Base-by-base conservation (phyloP, 2,113 vertebrate species). In the Bagarius yarrelli region DNA sequence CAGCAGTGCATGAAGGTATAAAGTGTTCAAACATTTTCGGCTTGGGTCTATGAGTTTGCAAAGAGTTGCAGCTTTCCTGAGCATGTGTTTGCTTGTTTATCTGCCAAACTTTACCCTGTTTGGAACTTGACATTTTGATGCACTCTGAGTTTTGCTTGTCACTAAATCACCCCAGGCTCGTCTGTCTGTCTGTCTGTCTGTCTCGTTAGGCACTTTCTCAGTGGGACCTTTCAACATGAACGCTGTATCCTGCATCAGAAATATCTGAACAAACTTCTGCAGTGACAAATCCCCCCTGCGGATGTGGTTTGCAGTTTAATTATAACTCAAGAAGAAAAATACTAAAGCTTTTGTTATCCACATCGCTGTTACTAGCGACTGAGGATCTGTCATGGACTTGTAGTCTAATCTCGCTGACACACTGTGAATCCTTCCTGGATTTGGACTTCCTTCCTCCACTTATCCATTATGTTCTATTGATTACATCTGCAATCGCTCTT, bases 341-440 rank as follows among this genome's bases (percentile, higher is more conserved):
- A 55, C 50, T 27, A 5, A n/a, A 11, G 18, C 50, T 73, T 55
- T 73, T 73, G 19, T 34, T 55, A 55, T 23, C 70, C 34, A 55
- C 27, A 30, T 73, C 70, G 23, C 30, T 73, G 50, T 73, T 73
- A 34, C 70, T 23, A 32, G 52, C 70, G 23, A 73, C 8, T 73
- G 70, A 73, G 5, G 52, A 55, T 73, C 70, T 53, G 70, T 72
- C 70, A 32, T 55, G 27, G 50, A 34, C 50, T 73, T 73, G 16
- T 55, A 73, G 70, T 55, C 70, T 73, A 55, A 73, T 73, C 70
- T 73, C 50, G 3, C 70, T 73, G 70, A 73, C 50, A 73, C 50
- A 73, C 52, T 73, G 27, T 55, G 70, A 73, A 73, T 73, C 70
- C 50, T 73, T 55, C 70, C 32, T 55, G 70, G 50, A 23, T 32